These are phyloP conservation scores for Sebastes cheni DNA, from an alignment of 2,797 vertebrate species.

Conservation along the genomic window DNA sequence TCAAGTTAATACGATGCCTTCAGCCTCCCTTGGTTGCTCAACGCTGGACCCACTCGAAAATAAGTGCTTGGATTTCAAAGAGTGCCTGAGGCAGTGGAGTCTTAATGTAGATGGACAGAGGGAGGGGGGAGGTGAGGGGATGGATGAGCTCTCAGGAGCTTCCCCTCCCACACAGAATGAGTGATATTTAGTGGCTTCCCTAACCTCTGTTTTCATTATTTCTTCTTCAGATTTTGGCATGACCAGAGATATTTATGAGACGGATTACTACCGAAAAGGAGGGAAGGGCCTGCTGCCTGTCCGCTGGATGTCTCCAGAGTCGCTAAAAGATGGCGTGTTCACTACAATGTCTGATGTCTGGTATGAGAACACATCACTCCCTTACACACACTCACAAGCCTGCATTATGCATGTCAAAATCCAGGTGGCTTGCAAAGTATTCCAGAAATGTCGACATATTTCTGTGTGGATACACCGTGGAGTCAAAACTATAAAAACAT, in stretches of 20 bases:
- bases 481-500: slow-evolving; percentile 33
- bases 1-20: slow-evolving; percentile 32
- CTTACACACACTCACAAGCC: slow-evolving; percentile 7
- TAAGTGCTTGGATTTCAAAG: slow-evolving; percentile 47
- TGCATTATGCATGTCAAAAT: slow-evolving; percentile 35
- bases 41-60: slow-evolving; percentile 34
- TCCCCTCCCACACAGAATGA: slow-evolving; percentile 55
- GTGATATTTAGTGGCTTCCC: slow-evolving; percentile 49
- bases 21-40: slow-evolving; percentile 22
- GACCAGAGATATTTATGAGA: slow-evolving; percentile 99
- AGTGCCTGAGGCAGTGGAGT: slow-evolving; percentile 37
- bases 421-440: slow-evolving; percentile 21
- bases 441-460: slow-evolving; percentile 36
- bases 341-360: slow-evolving; percentile 98
- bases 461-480: slow-evolving; percentile 24
- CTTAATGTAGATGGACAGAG: slow-evolving; percentile 55
- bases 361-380: slow-evolving; percentile 79
- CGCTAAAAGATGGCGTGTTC: slow-evolving; percentile 98
- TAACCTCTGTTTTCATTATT: slow-evolving; percentile 48
- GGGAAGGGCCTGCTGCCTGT: slow-evolving; percentile 98
- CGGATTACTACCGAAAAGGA: slow-evolving; percentile 98
- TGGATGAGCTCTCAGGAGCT: slow-evolving; percentile 48
- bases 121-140: slow-evolving; percentile 48
- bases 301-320: slow-evolving; percentile 99
- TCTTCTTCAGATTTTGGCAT: slow-evolving; percentile 93